Evolutionary conservation across 2,888 invertebrate genomes (phyloP).

Genomic region (Andrena bicolor): DNA sequence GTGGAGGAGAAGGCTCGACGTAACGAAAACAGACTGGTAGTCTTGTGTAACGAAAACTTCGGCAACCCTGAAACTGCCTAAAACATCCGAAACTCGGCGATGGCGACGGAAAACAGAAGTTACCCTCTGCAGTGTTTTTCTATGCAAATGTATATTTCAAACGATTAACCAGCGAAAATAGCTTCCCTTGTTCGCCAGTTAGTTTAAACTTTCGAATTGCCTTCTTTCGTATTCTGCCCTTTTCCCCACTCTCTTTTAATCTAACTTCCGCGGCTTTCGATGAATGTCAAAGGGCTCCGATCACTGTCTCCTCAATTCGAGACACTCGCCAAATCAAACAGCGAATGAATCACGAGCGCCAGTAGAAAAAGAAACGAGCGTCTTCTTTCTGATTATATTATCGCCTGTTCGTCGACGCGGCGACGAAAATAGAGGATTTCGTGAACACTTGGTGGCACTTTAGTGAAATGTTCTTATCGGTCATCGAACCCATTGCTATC

Average conservation of each 20-base stretch:
- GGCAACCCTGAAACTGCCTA: constrained; percentile 29
- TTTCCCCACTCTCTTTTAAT: constrained; percentile 13
- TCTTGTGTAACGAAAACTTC: constrained; percentile 55
- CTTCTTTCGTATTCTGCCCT: background rate
- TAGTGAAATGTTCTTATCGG: background rate
- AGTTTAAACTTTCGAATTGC: constrained; percentile 44
- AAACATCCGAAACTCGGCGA: constrained; percentile 55
- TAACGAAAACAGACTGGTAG: constrained; percentile 58
- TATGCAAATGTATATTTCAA: constrained; percentile 74
- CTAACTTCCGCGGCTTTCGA: constrained; percentile 12
- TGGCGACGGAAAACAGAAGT: constrained; percentile 25
- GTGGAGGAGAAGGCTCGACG: constrained; percentile 24
- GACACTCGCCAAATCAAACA: background rate
- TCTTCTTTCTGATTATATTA: no score
- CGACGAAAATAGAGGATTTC: constrained; percentile 1
- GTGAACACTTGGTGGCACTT: background rate
- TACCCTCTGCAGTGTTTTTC: constrained; percentile 66
- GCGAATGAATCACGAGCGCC: background rate
- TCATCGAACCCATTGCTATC: background rate
- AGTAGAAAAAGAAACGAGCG: background rate
- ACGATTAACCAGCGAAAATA: constrained; percentile 75
- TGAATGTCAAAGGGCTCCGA: background rate
- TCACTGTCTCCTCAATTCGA: background rate
- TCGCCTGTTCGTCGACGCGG: background rate
- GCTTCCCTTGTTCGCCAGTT: constrained; percentile 19